Conservation (phyloP, 2,888 invertebrate species). For the Apamea monoglypha region DNA sequence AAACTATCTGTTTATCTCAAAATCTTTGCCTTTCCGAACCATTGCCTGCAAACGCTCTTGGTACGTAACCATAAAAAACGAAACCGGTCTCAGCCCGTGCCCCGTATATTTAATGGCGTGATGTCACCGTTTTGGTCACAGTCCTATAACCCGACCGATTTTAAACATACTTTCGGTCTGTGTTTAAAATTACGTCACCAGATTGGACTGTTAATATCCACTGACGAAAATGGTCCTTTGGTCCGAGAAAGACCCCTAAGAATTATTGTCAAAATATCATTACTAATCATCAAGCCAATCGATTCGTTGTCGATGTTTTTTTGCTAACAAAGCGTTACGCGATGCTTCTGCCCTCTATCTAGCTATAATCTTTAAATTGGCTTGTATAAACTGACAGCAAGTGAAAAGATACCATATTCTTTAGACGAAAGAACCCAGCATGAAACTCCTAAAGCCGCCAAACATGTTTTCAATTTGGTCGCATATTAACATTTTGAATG, state of each 20-base stretch:
- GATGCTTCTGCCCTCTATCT: not conserved
- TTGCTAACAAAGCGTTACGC: not conserved
- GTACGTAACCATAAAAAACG: slow-evolving; percentile 59
- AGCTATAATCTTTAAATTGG: not conserved
- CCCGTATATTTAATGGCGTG: slow-evolving; percentile 69
- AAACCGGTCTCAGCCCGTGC: slow-evolving; percentile 69
- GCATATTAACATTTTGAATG: slow-evolving; percentile 57
- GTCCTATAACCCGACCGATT: slow-evolving; percentile 58
- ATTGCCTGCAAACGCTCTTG: slow-evolving; percentile 36
- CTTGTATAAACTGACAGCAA: not conserved
- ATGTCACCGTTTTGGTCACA: slow-evolving; percentile 72
- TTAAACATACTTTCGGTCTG: not conserved
- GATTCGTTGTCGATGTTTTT: not conserved
- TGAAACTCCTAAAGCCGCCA: not conserved
- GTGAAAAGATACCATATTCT: not conserved
- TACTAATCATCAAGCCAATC: too few relatives aligned
- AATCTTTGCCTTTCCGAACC: slow-evolving; percentile 36
- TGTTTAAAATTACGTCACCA: not conserved
- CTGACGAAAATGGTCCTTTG: not conserved
- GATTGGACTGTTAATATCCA: not conserved
- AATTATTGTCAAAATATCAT: not conserved
- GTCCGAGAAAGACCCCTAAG: not conserved
- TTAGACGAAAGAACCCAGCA: not conserved
- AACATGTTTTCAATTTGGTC: slow-evolving; percentile 46
- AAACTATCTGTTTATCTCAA: slow-evolving; percentile 26